Conservation (phyloP, 2,888 invertebrate genomes). For the Pterostichus madidus region DNA sequence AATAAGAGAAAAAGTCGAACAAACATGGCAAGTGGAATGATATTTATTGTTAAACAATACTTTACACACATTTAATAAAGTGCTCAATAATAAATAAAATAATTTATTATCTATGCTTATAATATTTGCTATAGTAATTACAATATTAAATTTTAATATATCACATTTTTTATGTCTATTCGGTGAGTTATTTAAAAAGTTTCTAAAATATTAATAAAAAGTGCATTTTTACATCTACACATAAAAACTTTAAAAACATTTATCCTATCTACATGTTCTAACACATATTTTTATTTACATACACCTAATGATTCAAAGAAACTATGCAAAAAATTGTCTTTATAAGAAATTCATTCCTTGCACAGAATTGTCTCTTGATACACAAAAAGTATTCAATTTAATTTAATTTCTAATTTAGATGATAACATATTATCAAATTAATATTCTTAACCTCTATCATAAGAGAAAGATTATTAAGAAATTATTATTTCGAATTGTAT, state of each 20-base stretch:
- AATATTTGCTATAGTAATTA: neutral
- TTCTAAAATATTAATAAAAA: slow-evolving; percentile 38
- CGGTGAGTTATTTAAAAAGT: slow-evolving; percentile 34
- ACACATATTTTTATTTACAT: slow-evolving; percentile 4
- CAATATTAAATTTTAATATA: slow-evolving; percentile 34
- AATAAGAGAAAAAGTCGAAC: no score
- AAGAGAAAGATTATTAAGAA: no score
- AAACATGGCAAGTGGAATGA: slow-evolving; percentile 24
- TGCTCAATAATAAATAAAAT: slow-evolving; percentile 24
- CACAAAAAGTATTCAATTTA: no score
- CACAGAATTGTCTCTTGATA: no score
- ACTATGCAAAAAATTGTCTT: neutral
- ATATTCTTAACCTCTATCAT: no score
- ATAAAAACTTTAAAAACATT: slow-evolving; percentile 41
- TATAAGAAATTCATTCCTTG: neutral
- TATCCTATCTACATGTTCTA: slow-evolving; percentile 1
- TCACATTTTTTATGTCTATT: slow-evolving; percentile 43
- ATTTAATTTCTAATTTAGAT: no score
- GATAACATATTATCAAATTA: no score
- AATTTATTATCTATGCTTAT: slow-evolving; percentile 19
- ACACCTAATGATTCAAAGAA: neutral
- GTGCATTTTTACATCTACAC: slow-evolving; percentile 46
- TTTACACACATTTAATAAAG: slow-evolving; percentile 16
- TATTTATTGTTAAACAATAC: slow-evolving; percentile 37
- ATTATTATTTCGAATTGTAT: no score